Conservation (phyloP, 2,113 vertebrate species). For the Oreotrochilus melanogaster region DNA sequence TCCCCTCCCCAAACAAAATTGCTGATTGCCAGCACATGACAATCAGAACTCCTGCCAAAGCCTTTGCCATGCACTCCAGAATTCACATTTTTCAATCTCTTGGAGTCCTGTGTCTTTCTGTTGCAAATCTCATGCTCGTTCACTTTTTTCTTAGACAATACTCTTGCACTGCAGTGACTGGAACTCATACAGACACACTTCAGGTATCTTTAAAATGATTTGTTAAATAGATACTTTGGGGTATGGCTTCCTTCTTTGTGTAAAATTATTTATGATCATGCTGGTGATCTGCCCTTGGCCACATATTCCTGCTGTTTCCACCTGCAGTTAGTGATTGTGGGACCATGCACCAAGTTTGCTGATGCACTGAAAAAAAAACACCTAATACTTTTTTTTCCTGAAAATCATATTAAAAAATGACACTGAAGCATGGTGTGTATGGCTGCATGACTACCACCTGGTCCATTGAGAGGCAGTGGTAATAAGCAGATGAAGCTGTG, state of each 20-base stretch:
- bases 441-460: not conserved
- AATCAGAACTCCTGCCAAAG: not conserved
- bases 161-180: fast-evolving
- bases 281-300: not conserved
- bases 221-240: not conserved
- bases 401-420: not conserved
- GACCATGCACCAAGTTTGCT: fast-evolving
- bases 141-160: not conserved
- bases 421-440: not conserved
- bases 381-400: not conserved
- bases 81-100: not conserved
- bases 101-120: not conserved
- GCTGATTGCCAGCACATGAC: fast-evolving
- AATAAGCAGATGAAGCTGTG: not conserved
- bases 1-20: not conserved
- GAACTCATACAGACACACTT: not conserved
- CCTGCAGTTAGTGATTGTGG: fast-evolving
- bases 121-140: not conserved
- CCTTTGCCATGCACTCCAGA: not conserved
- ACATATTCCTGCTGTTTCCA: not conserved
- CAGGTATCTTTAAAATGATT: not conserved
- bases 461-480: not conserved
- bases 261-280: not conserved
- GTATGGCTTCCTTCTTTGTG: not conserved
- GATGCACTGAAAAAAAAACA: not conserved